Percentiles rank a stretch among this genome's conserved stretches.
These are phyloP conservation scores for Pseudopleuronectes americanus DNA, from an alignment of 2,797 vertebrate genomes.

Conservation along the genomic window DNA sequence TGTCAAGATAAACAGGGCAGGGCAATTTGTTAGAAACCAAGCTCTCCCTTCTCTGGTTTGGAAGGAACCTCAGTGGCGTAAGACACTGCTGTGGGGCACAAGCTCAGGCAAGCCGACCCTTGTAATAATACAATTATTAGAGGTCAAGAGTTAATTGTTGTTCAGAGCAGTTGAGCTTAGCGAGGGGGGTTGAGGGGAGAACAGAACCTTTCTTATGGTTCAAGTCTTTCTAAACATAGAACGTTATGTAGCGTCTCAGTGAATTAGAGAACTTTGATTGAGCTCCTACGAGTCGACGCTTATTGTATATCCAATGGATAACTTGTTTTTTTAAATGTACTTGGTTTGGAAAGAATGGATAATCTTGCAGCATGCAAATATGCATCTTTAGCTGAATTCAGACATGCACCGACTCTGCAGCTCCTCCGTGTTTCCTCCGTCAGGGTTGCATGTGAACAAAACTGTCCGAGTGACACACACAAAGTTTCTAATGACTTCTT, in stretches of 20 bases:
- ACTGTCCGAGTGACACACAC: too few species aligned
- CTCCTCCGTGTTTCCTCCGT: too few species aligned
- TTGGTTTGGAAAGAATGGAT: not conserved
- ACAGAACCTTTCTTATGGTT: constrained; percentile 53
- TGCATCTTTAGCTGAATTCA: too few species aligned
- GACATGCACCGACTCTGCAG: too few species aligned
- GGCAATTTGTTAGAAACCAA: constrained; percentile 62
- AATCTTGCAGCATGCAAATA: not conserved
- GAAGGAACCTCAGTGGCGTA: constrained; percentile 43
- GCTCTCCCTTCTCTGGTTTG: constrained; percentile 38
- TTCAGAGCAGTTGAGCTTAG: constrained; percentile 65
- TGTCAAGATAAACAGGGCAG: constrained; percentile 63
- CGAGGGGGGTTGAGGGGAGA: constrained; percentile 40
- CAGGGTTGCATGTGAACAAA: too few species aligned
- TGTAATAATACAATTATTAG: constrained; percentile 80
- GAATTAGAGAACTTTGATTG: constrained; percentile 15
- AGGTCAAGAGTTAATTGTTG: constrained; percentile 79
- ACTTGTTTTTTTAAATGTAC: not conserved
- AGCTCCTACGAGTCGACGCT: not conserved
- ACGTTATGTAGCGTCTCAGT: constrained; percentile 8
- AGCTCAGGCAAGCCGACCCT: constrained; percentile 37
- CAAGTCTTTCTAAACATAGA: constrained; percentile 45
- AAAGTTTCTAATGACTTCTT: too few species aligned
- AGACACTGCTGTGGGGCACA: constrained; percentile 39
- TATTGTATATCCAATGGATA: not conserved